phyloP scores from a whole-genome alignment of 2,888 invertebrate genomes.

The Melanotus villosus region DNA sequence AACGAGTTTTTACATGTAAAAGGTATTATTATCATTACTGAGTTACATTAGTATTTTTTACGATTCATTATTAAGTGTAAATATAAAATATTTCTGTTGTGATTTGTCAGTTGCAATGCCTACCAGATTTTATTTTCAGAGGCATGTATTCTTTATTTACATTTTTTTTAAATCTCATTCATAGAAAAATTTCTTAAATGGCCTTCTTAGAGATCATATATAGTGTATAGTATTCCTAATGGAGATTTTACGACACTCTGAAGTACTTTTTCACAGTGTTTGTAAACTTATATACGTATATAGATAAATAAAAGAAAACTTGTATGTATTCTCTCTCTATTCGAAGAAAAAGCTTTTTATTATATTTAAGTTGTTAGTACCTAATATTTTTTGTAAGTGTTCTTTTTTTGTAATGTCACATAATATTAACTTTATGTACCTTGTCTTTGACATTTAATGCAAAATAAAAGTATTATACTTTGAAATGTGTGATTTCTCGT shows the following conservation, averaged over 20 bases:
- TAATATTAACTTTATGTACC: slow-evolving; percentile 51
- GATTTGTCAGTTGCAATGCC: slow-evolving; percentile 16
- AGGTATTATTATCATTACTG: slow-evolving; percentile 29
- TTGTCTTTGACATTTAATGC: slow-evolving; percentile 50
- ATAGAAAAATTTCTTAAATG: slow-evolving; percentile 33
- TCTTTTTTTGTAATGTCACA: slow-evolving; percentile 46
- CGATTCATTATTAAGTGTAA: slow-evolving; percentile 25
- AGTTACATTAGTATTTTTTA: slow-evolving; percentile 16
- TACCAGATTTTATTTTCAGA: neutral
- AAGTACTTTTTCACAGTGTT: slow-evolving; percentile 24
- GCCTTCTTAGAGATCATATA: slow-evolving; percentile 41
- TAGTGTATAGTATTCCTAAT: slow-evolving; percentile 43
- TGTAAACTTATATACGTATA: slow-evolving; percentile 42
- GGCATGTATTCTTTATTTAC: slow-evolving; percentile 9
- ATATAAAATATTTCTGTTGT: slow-evolving; percentile 23
- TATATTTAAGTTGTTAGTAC: slow-evolving; percentile 48
- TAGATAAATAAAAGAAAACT: slow-evolving; percentile 34
- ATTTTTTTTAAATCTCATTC: slow-evolving; percentile 3
- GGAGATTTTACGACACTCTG: slow-evolving; percentile 1
- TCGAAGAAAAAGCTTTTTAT: slow-evolving; percentile 33
- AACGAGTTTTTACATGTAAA: neutral
- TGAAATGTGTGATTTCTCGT: too few species aligned
- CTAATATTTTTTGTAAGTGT: slow-evolving; percentile 49
- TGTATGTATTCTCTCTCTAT: slow-evolving; percentile 34
- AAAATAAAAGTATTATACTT: slow-evolving; percentile 43